phyloP scores from a whole-genome alignment of 1,140 invertebrate species.

The Temnothorax curvispinosus region DNA sequence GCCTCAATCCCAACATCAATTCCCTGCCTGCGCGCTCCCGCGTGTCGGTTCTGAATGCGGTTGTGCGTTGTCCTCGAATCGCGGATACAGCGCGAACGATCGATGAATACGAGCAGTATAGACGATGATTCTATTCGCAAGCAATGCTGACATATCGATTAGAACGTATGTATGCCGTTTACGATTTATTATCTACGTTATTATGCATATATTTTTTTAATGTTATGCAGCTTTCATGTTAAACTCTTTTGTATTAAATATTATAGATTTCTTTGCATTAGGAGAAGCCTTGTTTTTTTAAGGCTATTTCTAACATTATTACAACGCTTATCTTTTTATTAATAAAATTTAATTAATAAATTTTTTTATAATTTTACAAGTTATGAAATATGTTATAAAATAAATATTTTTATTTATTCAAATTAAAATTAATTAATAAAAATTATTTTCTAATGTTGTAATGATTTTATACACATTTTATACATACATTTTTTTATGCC shows the following conservation, averaged over 20 bases:
- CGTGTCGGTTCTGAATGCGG: background rate
- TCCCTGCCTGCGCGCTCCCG: background rate
- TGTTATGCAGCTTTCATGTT: background rate
- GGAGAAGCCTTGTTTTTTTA: background rate
- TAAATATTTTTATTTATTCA: background rate
- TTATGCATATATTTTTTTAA: background rate
- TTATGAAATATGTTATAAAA: background rate
- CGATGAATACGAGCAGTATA: background rate
- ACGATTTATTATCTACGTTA: background rate
- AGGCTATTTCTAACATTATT: background rate
- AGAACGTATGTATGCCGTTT: background rate
- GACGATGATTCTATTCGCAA: slow-evolving; percentile 4
- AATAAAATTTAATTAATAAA: background rate
- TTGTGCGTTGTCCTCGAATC: background rate
- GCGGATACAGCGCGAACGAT: background rate
- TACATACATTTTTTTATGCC: background rate
- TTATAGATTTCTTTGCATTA: background rate
- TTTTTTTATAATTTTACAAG: background rate
- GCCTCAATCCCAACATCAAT: background rate
- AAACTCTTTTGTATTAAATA: background rate
- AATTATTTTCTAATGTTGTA: background rate
- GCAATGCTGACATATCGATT: background rate
- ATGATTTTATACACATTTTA: background rate
- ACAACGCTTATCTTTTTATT: background rate
- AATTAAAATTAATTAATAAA: background rate